Base-by-base conservation (phyloP, 2,888 invertebrate genomes). In the Neoascia interrupta region DNA sequence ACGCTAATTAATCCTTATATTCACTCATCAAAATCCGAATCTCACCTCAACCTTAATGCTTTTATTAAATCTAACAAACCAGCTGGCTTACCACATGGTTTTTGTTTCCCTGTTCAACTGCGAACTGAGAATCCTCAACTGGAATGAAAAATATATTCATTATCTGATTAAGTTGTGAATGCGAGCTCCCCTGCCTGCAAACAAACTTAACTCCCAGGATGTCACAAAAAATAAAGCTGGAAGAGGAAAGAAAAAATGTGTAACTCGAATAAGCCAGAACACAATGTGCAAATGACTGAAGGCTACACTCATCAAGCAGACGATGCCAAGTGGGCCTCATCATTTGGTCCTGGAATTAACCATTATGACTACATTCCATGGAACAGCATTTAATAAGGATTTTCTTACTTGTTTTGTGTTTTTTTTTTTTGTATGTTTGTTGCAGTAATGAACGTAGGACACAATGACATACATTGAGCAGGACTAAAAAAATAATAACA, bases 141-240 rank as follows among this genome's bases (percentile, higher is more conserved):
- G 34, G 23, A 36, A 39, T 69, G 69, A 36, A 63, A 69, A 61
- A 75, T 49, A 75, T 61, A 75, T 75, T 56, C 69, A 69, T 75
- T 69, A 75, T 75, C 75, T 69, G 69, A 56, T 75, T 63, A 75
- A 69, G 75, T 75, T 63, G 41, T 70, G 36, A 70, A 70, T 58
- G 58, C 51, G 58, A 31, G n/a, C n/a, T n/a, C n/a, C n/a, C n/a
- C n/a, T n/a, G 36, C 51, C 51, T 21, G 43, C 56, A 41, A 51
- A 56, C 61, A 56, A 56, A 49, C 61, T 43, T 63, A 54, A 75
- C 43, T 75, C 75, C 75, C 69, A 75, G 36, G 61, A 51, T 69
- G 56, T 36, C 34, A 47, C 8, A 26, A 26, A 26, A 26, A 26
- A 26, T 15, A 19, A 21, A 15, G 19, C 18, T 34, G 11, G 19